These are phyloP conservation scores for Drosophila tsacasi DNA, from an alignment of 1,140 invertebrate genomes.

Conservation along the genomic window DNA sequence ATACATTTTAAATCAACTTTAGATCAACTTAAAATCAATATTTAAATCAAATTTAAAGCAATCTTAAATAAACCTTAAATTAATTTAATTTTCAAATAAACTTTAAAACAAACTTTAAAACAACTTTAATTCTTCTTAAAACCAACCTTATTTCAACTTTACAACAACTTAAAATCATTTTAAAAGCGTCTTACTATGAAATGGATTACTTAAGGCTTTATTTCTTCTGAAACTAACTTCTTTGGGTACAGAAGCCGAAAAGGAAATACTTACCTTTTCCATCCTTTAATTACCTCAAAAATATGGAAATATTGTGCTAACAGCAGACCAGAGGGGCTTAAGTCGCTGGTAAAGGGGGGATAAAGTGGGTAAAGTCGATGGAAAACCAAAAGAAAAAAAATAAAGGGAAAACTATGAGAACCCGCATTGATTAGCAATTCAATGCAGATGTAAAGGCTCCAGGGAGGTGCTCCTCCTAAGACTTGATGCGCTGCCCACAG, in stretches of 20 bases:
- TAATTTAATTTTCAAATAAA: neutral
- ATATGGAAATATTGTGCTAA: neutral
- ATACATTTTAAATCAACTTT: neutral
- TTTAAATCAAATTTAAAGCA: neutral
- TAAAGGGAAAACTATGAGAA: neutral
- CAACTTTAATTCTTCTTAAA: too few relatives aligned
- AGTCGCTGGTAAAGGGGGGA: constrained; percentile 4
- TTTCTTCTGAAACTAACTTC: neutral
- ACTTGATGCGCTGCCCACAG: constrained; percentile 8
- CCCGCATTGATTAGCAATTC: constrained; percentile 67
- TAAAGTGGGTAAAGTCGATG: constrained; percentile 7
- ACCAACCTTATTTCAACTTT: neutral
- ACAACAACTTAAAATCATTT: neutral
- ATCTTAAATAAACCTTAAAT: neutral
- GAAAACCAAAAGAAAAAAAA: neutral
- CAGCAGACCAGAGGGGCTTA: constrained; percentile 14
- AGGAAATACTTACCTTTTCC: constrained; percentile 1
- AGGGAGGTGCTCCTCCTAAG: neutral
- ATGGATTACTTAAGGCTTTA: neutral
- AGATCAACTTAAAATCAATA: fast-evolving
- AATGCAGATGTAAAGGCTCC: constrained; percentile 32
- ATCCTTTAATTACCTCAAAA: constrained; percentile 6
- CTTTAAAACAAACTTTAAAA: neutral
- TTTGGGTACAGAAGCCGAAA: too few relatives aligned
- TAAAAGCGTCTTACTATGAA: too few relatives aligned